Conservation (phyloP, 1,140 invertebrate genomes). For the Cardiocondyla obscurior region DNA sequence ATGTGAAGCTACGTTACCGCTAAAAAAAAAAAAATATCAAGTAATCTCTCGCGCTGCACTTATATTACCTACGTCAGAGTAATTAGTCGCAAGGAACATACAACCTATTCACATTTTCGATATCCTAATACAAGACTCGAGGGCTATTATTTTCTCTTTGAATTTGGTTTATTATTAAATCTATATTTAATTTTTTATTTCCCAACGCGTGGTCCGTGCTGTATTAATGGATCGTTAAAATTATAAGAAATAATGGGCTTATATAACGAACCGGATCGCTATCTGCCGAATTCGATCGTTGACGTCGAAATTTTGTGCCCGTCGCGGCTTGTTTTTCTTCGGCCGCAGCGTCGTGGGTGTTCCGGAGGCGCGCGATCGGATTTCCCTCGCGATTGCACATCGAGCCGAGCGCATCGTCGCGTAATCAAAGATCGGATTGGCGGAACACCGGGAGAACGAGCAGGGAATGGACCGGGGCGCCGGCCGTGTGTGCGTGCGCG, state of each 20-base stretch:
- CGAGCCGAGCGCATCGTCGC: slow-evolving; percentile 31
- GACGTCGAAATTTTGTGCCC: not conserved
- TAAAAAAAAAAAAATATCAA: not conserved
- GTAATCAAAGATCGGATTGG: slow-evolving; percentile 52
- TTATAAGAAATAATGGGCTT: not conserved
- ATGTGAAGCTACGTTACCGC: not conserved
- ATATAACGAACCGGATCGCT: not conserved
- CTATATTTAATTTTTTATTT: not conserved
- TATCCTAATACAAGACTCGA: not conserved
- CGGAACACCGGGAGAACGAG: slow-evolving; percentile 11
- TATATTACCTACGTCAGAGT: not conserved
- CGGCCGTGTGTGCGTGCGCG: slow-evolving; percentile 36
- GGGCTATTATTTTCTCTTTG: not conserved
- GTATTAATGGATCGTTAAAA: not conserved
- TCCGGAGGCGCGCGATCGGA: slow-evolving; percentile 43
- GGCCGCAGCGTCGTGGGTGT: slow-evolving; percentile 35
- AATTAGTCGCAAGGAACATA: slow-evolving; percentile 3
- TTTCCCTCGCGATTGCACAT: slow-evolving; percentile 44
- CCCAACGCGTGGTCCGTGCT: no score
- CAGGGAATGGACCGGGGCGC: not conserved
- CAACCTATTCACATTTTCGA: not conserved
- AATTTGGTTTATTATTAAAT: slow-evolving; percentile 2
- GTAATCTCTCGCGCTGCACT: not conserved
- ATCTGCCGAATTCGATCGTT: not conserved
- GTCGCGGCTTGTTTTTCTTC: not conserved